These are phyloP conservation scores for Cremastinae sp. DNA, from an alignment of 2,888 invertebrate species.

Conservation along the genomic window DNA sequence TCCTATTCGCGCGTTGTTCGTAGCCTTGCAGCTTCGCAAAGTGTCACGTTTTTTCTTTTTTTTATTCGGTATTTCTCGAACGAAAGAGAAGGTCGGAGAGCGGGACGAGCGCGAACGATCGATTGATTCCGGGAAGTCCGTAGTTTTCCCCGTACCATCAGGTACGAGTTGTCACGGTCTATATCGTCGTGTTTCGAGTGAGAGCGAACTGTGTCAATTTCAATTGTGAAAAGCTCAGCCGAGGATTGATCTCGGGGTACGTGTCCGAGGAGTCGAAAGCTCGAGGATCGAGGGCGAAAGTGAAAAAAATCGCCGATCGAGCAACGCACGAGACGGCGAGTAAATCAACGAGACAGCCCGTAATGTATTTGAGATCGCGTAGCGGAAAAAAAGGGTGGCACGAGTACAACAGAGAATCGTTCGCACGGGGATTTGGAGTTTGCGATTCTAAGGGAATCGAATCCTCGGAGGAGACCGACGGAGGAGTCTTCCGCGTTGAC, in stretches of 20 bases:
- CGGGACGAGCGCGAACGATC: conserved; percentile 24
- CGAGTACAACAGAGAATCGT: conserved; percentile 71
- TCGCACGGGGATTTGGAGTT: conserved; percentile 11
- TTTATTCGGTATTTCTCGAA: conserved; percentile 10
- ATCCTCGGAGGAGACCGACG: too few species aligned
- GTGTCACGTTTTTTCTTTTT: conserved; percentile 25
- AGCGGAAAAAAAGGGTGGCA: conserved; percentile 71
- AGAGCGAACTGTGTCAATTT: background rate
- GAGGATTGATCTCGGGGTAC: background rate
- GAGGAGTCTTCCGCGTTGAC: background rate
- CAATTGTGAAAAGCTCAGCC: background rate
- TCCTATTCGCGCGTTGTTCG: conserved; percentile 5
- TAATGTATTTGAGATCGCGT: conserved; percentile 79
- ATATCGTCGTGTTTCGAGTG: background rate
- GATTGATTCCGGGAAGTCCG: conserved; percentile 49
- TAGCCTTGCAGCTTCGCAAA: conserved; percentile 30
- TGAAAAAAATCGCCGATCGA: conserved; percentile 64
- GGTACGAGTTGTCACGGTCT: conserved; percentile 11
- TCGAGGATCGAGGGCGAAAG: background rate
- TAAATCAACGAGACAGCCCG: conserved; percentile 72
- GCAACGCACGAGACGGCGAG: conserved; percentile 65
- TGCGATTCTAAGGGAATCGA: too few species aligned
- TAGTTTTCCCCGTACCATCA: conserved; percentile 26
- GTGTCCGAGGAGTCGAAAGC: background rate
- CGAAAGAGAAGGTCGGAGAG: conserved; percentile 15